Evolutionary conservation across 1,140 invertebrate species (phyloP), one percentile per base, ranked within the genome.

Genomic region (Bombus consobrinus): DNA sequence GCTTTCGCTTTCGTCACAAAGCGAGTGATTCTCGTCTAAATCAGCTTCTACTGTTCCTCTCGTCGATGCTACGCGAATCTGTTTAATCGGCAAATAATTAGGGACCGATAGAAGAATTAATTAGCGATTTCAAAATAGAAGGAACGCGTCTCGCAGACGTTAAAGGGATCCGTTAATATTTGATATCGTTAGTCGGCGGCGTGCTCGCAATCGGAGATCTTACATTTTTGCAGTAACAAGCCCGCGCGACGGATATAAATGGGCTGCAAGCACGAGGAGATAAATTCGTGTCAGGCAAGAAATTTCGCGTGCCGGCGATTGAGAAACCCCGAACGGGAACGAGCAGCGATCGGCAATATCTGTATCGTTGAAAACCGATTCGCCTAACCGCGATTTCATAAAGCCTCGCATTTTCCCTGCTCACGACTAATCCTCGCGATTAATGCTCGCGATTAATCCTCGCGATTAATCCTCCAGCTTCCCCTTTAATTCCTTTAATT

Each of bases 241-340:
- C 37, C 9, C 22, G 39, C 53, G 68, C 53, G 76, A 84, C 76
- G 83, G 66, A 59, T 84, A 72, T 59, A 71, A 79, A 84, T 84
- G 53, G 53, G 18, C 32, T 53, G 64, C 41, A 47, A 79, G 47
- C 76, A 43, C 66, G 39, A n/a, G 64, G 47, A 69, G 76, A 84
- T 84, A 84, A 84, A 84, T 79, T 84, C 76, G 83, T 69, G 83
- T 72, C 76, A 37, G 66, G 28, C n/a, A 43, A 59, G 83, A 84
- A 78, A 83, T 83, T 83, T 83, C 82, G 82, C 82, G 83, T 72
- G 76, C 37, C 53, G 39, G 32, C 76, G 80, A 80, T 84, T 79
- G 82, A 32, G 76, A 69, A 84, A 79, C 25, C 53, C 12, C 39
- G 47, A 57, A 18, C 62, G 34, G 32, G 75, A 62, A 78, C 57